These are phyloP conservation scores for Ceraclea dissimilis DNA, from an alignment of 2,888 invertebrate species.

Conservation along the genomic window DNA sequence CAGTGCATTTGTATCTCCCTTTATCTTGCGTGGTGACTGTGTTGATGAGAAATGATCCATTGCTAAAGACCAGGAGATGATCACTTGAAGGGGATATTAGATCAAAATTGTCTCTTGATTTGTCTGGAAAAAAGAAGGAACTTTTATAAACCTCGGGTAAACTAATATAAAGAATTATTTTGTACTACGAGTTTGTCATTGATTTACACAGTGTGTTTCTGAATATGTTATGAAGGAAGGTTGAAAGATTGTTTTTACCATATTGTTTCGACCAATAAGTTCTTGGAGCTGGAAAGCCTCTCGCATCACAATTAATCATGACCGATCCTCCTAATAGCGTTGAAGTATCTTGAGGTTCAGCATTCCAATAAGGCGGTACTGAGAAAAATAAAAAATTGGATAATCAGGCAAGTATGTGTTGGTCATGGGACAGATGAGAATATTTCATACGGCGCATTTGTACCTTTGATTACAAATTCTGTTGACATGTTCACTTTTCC, in stretches of 20 bases:
- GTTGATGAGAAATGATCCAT: slow-evolving; percentile 68
- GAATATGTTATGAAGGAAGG: no score
- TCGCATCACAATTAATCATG: slow-evolving; percentile 68
- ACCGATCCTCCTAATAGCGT: slow-evolving; percentile 66
- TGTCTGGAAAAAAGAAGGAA: slow-evolving; percentile 33
- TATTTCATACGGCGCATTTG: no score
- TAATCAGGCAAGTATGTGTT: no score
- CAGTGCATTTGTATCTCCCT: slow-evolving; percentile 79
- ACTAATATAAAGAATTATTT: slow-evolving; percentile 5
- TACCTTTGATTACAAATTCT: slow-evolving; percentile 66
- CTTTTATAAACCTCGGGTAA: neutral
- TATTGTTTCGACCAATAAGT: slow-evolving; percentile 68
- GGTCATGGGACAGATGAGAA: no score
- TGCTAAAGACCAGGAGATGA: slow-evolving; percentile 46
- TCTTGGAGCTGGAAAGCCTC: slow-evolving; percentile 69
- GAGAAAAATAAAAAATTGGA: slow-evolving; percentile 23
- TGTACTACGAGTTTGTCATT: no score
- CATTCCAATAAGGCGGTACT: slow-evolving; percentile 75
- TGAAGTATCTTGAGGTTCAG: slow-evolving; percentile 66
- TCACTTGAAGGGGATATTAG: slow-evolving; percentile 40
- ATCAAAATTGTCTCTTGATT: slow-evolving; percentile 52
- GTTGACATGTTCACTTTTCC: slow-evolving; percentile 66
- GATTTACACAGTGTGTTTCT: no score
- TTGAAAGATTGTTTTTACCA: no score
- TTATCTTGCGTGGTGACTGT: slow-evolving; percentile 69